A percentile compares a stretch with the other conserved stretches of the same genome.
Evolutionary conservation across 1,140 invertebrate species (phyloP).

Genomic region (Trinorchestia longiramus): DNA sequence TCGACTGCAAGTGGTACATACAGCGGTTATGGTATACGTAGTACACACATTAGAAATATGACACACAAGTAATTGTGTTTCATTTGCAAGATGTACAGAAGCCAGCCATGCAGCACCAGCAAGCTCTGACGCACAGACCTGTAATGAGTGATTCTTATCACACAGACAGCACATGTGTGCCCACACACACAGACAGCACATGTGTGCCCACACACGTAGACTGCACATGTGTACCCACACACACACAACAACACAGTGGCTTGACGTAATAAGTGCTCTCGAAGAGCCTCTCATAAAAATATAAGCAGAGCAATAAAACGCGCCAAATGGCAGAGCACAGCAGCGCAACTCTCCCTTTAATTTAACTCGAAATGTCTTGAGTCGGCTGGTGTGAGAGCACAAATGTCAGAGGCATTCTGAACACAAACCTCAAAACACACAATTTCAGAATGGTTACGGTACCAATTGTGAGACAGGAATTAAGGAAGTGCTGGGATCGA

Average conservation of each 20-base stretch:
- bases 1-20: no score
- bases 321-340: not conserved
- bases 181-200: not conserved
- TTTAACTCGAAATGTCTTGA: slow-evolving; percentile 8
- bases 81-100: not conserved
- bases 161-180: not conserved
- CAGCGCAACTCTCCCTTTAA: not conserved
- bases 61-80: no score
- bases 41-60: no score
- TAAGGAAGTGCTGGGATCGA: no score
- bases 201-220: not conserved
- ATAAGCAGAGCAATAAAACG: slow-evolving; percentile 25
- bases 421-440: no score
- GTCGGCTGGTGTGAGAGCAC: not conserved
- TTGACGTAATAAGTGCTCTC: not conserved
- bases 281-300: slow-evolving; percentile 10
- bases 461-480: no score
- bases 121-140: not conserved
- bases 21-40: no score
- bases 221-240: not conserved
- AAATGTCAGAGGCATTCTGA: no score
- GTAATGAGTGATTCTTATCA: not conserved
- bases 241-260: not conserved
- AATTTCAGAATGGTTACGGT: no score
- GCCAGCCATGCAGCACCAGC: not conserved